A percentile compares a stretch with the other conserved stretches of the same genome.
phyloP scores from a whole-genome alignment of 2,113 vertebrate species.

The Rattus rattus region DNA sequence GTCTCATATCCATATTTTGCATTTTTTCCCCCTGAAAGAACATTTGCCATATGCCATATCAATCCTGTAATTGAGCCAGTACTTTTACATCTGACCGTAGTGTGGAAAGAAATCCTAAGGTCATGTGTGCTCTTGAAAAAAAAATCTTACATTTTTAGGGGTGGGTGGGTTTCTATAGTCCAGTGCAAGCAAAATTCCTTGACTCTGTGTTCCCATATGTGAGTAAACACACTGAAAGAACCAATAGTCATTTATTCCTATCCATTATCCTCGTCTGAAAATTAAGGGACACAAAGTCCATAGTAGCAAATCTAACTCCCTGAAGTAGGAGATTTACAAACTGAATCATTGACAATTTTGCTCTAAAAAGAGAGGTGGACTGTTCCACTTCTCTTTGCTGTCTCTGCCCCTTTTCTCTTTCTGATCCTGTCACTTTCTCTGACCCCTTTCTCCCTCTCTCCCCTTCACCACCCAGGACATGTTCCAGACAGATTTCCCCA shows the following conservation, averaged over 20 bases:
- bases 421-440: no score
- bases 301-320: slow-evolving; percentile 16
- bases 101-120: slow-evolving; percentile 59
- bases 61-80: slow-evolving; percentile 75
- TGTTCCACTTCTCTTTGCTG: no score
- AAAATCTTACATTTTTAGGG: slow-evolving; percentile 5
- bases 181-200: background rate
- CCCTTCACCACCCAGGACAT: no score
- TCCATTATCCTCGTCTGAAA: slow-evolving; percentile 26
- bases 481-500: no score
- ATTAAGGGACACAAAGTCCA: background rate
- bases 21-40: slow-evolving; percentile 66
- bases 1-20: slow-evolving; percentile 69
- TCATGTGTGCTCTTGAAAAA: slow-evolving; percentile 32
- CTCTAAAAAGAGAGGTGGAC: no score
- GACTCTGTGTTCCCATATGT: slow-evolving; percentile 7
- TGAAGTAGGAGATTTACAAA: background rate
- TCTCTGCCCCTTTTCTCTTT: no score
- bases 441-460: no score
- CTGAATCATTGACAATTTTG: background rate
- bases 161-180: background rate
- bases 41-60: slow-evolving; percentile 77
- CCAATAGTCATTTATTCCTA: background rate
- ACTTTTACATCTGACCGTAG: slow-evolving; percentile 67
- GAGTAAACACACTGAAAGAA: background rate